These are phyloP conservation scores for Dynastes maya DNA, from an alignment of 2,888 invertebrate species.

Conservation along the genomic window DNA sequence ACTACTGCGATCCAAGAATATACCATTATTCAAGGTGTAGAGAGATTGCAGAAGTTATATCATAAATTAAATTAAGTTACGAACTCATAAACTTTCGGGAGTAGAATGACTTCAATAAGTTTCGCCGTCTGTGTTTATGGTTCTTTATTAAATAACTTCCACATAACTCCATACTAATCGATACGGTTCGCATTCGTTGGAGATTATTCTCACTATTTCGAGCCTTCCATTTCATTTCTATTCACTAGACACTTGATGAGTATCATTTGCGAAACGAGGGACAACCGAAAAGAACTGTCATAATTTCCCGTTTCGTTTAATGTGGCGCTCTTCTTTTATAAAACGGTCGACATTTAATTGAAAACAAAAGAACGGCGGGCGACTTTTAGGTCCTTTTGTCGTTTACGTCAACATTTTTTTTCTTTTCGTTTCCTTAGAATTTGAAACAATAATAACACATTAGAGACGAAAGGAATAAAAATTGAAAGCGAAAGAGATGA, in stretches of 20 bases:
- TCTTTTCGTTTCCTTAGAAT: neutral
- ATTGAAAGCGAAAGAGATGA: neutral
- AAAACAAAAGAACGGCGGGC: conserved; percentile 1
- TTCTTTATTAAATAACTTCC: neutral
- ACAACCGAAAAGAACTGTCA: conserved; percentile 1
- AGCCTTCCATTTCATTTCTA: too few species aligned
- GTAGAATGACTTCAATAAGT: conserved; percentile 4
- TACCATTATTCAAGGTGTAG: neutral
- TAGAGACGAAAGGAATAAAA: conserved; percentile 5
- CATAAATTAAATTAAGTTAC: conserved; percentile 3
- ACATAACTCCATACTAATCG: neutral
- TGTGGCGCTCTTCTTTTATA: neutral
- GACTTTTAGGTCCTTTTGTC: neutral
- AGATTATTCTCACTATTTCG: too few species aligned
- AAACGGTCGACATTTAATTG: neutral
- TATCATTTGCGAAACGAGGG: neutral
- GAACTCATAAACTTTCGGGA: neutral
- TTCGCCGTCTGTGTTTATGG: neutral
- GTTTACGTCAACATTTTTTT: neutral
- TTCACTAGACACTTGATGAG: neutral
- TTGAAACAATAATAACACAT: neutral
- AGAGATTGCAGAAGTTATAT: conserved; percentile 1
- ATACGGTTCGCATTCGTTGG: neutral
- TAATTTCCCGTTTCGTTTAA: neutral
- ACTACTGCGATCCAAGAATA: neutral